Percentiles rank a stretch among this genome's conserved stretches.
These are phyloP conservation scores for Pomacea canaliculata DNA, from an alignment of 2,888 invertebrate genomes.

Conservation along the genomic window DNA sequence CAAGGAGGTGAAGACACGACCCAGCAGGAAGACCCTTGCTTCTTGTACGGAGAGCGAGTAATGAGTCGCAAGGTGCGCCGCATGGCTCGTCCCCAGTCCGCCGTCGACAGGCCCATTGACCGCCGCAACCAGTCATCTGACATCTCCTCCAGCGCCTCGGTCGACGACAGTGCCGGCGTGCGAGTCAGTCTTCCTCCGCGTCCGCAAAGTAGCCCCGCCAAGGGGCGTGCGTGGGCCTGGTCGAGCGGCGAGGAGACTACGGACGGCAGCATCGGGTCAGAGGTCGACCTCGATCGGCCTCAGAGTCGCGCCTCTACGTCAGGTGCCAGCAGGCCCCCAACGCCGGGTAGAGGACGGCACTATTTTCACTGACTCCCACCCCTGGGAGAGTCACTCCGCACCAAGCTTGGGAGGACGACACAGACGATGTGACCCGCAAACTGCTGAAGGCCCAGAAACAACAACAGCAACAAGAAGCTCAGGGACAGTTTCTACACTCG, in stretches of 20 bases:
- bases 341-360: neutral
- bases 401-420: slow-evolving; percentile 50
- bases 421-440: slow-evolving; percentile 51
- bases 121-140: slow-evolving; percentile 35
- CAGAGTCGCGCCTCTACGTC: neutral
- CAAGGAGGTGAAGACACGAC: slow-evolving; percentile 34
- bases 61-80: slow-evolving; percentile 54
- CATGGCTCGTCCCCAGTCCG: slow-evolving; percentile 44
- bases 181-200: slow-evolving; percentile 27
- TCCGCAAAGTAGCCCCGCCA: slow-evolving; percentile 50
- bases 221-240: slow-evolving; percentile 27
- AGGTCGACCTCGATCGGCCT: neutral
- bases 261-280: slow-evolving; percentile 2
- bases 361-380: slow-evolving; percentile 26
- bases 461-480: slow-evolving; percentile 10
- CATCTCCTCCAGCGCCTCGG: slow-evolving; percentile 33
- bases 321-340: neutral
- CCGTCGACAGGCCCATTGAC: slow-evolving; percentile 37
- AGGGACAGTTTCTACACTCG: neutral
- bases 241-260: slow-evolving; percentile 4
- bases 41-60: slow-evolving; percentile 63
- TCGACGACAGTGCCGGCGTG: neutral
- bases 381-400: slow-evolving; percentile 41
- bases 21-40: slow-evolving; percentile 47
- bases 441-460: slow-evolving; percentile 44